Evolutionary conservation across 2,888 invertebrate genomes (phyloP), one percentile per base, ranked within the genome.

Genomic region (Drosophila incognita): DNA sequence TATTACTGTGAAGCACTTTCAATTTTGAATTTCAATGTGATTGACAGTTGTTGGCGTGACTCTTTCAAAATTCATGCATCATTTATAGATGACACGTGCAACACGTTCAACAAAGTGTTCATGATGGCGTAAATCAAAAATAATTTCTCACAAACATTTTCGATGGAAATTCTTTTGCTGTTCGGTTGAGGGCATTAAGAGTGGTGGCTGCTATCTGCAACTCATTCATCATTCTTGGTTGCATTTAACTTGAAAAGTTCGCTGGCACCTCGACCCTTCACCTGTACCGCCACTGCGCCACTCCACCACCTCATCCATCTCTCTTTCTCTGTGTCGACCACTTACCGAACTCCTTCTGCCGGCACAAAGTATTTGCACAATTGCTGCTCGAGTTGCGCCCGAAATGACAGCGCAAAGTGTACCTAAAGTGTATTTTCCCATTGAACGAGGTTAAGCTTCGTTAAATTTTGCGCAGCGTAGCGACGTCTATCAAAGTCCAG

Each of bases 401-500:
- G 85, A 90, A 90, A 87, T 87, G 82, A 90, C 91, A 91, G 84
- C 89, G 87, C 79, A 87, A 89, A 90, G 89, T 86, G 87, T 87
- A 87, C 82, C 69, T 77, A 84, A 85, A 85, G 85, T 87, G 90
- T 89, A 83, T 89, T 90, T 81, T 86, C 75, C 67, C 87, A 86
- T 88, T 90, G 89, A 87, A 88, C 90, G 89, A 90, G 83, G 86
- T 89, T 89, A 88, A 86, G 91, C 91, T 90, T 89, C 88, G 89
- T 85, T 89, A 90, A 90, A 86, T 89, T 89, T 82, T 79, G 73
- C 73, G 60, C 81, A 78, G 89, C 73, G 63, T 76, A 64, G 72
- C 69, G 66, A 6, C 46, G 38, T 36, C 31, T 15, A 11, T 18
- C 35, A 29, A 52, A n/a, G 24, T 29, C 49, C 40, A 52, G 36